Conservation (phyloP, 2,113 vertebrate species). For the Canis aureus region DNA sequence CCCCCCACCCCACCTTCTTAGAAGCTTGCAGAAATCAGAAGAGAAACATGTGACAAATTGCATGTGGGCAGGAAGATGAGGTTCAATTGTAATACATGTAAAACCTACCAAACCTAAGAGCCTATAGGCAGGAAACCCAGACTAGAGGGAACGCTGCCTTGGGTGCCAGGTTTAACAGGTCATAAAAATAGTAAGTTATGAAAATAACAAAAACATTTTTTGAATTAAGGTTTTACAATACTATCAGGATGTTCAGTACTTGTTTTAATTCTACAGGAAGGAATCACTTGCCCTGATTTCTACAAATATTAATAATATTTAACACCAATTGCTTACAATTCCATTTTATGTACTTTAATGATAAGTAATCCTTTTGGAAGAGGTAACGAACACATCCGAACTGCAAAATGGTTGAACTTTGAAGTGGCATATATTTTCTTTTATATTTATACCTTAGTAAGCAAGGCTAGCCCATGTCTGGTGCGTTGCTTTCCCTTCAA, state of each 20-base stretch:
- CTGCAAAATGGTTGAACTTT: background rate
- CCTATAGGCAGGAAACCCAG: background rate
- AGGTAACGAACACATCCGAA: background rate
- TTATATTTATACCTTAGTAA: background rate
- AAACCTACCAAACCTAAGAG: background rate
- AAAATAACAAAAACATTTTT: background rate
- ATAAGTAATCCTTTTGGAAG: background rate
- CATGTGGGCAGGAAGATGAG: conserved; percentile 44
- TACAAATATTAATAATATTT: background rate
- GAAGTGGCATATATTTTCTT: background rate
- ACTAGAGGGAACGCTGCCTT: background rate
- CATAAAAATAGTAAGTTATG: background rate
- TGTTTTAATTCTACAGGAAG: background rate
- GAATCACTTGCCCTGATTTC: background rate
- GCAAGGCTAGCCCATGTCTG: background rate
- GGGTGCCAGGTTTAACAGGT: background rate
- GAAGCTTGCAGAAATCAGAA: conserved; percentile 13
- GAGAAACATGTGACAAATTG: conserved; percentile 52
- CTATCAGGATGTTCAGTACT: background rate
- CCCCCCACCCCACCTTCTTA: background rate
- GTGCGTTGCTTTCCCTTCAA: background rate
- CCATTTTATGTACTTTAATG: background rate
- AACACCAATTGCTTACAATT: background rate
- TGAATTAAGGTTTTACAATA: background rate
- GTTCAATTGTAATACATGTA: conserved; percentile 53